Conservation (phyloP, 2,113 vertebrate genomes). For the Otolemur garnettii region DNA sequence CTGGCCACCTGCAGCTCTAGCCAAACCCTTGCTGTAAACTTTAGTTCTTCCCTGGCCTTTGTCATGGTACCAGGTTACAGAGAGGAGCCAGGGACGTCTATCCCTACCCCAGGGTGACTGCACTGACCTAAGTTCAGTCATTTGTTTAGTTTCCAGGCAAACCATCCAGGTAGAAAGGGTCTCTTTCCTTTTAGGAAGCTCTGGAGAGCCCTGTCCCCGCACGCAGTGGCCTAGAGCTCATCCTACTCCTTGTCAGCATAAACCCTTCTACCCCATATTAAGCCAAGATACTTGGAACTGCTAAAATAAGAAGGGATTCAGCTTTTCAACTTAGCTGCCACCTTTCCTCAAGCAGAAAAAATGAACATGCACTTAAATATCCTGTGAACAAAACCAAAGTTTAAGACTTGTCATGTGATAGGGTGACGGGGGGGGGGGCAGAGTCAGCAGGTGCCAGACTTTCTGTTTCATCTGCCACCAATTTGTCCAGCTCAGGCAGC, state of each 20-base stretch:
- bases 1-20: background rate
- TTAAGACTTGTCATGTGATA: conserved; percentile 38
- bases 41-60: background rate
- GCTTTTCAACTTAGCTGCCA: conserved; percentile 9
- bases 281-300: background rate
- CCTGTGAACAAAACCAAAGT: conserved; percentile 80
- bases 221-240: background rate
- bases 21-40: background rate
- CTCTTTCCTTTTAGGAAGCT: background rate
- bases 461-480: background rate
- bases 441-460: conserved; percentile 1
- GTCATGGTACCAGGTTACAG: background rate
- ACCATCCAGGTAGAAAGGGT: background rate
- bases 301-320: background rate
- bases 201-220: background rate
- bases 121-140: background rate
- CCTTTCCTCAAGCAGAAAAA: conserved; percentile 28
- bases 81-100: background rate
- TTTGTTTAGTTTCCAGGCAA: background rate
- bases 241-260: background rate
- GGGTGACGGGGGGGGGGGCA: conserved; percentile 30
- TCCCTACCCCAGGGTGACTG: background rate
- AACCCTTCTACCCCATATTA: background rate
- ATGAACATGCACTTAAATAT: conserved; percentile 49
- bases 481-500: background rate